Evolutionary conservation across 2,888 invertebrate species (phyloP), one percentile per base, ranked within the genome.

Genomic region (Flabesymbios commensalis): DNA sequence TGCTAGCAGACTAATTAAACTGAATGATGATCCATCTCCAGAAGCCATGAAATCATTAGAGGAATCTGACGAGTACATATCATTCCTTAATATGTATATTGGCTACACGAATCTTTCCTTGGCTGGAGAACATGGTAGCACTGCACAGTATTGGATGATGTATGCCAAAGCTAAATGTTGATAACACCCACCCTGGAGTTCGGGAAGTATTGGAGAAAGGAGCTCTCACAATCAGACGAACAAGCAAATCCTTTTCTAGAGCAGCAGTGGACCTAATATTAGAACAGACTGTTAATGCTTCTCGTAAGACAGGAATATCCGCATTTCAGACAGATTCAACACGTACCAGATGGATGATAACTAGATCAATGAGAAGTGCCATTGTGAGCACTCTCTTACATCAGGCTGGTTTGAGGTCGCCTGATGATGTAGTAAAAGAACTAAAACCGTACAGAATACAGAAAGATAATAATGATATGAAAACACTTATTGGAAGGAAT

Each of bases 211-310:
- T 59, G 29, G 57, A 59, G 36, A 47, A 49, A 45, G 63, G 63
- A 14, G 42, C 63, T 24, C 59, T 64, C 28, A 54, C 65, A 28
- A 42, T 64, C n/a, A 42, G 55, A 32, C 28, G 63, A 54, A 64
- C 63, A 24, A 43, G 58, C 24, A 60, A 64, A n/a, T 14, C 24
- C 19, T 64, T 64, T 41, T 59, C 58, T 29, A 28, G 55, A 28
- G 26, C 36, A 43, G 53, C 62, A 33, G 62, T 64, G 22, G 59
- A 64, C 41, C 28, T 59, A 33, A 64, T 54, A 31, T 53, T 64
- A 14, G 64, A 64, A 39, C 64, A 64, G 47, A 65, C 58, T 4
- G 48, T 62, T 17, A 64, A 64, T 33, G 61, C 64, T 24, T 64
- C 62, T 14, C 39, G 64, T 24, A 45, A 39, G n/a, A 64, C 62